Evolutionary conservation across 2,797 vertebrate species (phyloP), one percentile per base, ranked within the genome.

Genomic region (Huso huso): DNA sequence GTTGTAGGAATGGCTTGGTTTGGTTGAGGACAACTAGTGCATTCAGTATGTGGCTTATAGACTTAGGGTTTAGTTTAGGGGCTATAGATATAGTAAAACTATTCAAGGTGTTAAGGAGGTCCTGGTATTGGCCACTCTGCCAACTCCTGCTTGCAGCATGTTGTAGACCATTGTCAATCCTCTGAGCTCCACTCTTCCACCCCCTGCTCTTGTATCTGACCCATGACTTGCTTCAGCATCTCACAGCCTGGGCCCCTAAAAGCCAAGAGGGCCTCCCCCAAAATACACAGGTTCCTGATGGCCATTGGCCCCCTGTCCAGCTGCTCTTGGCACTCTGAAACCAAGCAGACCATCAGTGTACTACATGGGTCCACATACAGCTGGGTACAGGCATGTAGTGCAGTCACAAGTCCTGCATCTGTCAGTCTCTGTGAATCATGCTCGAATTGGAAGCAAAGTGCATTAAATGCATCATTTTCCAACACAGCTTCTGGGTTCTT

Each of bases 61-160:
- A 78, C 1, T 66, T 63, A 1, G 90, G 86, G 71, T 79, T 83
- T 81, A 98, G 83, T 15, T 23, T 68, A 55, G 76, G 74, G 64
- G 87, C 80, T 2, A 80, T 2, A 0, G 67, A 74, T 64, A 89
- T 60, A 7, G 90, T 74, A 1, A 80, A 82, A 13, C 51, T 66
- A 69, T 96, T 91, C 77, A 98, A 84, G 73, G 79, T 73, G 48
- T 90, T 91, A 68, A 98, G 70, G 53, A 98, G 79, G 4, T 79
- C 66, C 66, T 83, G 87, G 74, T 88, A 82, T 12, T 78, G 81
- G 5, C 86, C 73, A 6, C 70, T 73, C 66, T 81, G 11, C 72
- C 79, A 1, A 75, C 59, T 11, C 74, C 81, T 0, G 73, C 74
- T 70, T 88, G 87, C 48, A 99, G 73, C 51, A 93, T 78, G 63